These are phyloP conservation scores for Plectrocnemia conspersa DNA, from an alignment of 1,140 invertebrate species.

Conservation along the genomic window DNA sequence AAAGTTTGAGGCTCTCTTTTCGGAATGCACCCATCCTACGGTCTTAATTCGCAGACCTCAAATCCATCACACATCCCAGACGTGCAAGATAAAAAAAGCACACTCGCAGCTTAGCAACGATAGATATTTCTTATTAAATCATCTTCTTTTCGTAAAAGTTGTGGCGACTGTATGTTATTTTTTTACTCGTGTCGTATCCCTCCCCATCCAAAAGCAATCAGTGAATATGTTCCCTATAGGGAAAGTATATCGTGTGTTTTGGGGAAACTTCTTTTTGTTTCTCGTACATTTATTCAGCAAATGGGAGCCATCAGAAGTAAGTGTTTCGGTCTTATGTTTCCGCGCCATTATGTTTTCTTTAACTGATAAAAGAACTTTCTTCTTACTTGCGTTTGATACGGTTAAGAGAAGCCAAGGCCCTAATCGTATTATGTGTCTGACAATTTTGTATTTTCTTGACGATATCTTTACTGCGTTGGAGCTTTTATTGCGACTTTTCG, in stretches of 20 bases:
- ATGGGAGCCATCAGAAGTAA: slow-evolving; percentile 20
- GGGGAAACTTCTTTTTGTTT: slow-evolving; percentile 17
- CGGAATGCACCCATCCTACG: slow-evolving; percentile 7
- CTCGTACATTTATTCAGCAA: slow-evolving; percentile 21
- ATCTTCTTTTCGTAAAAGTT: not conserved
- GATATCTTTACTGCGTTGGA: too few species aligned
- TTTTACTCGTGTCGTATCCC: not conserved
- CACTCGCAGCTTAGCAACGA: too few species aligned
- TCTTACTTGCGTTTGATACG: slow-evolving; percentile 2
- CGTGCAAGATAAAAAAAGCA: too few species aligned
- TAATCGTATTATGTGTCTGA: slow-evolving; percentile 14
- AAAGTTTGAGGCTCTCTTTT: slow-evolving; percentile 17
- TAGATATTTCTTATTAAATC: too few species aligned
- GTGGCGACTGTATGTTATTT: not conserved
- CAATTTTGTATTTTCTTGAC: slow-evolving; percentile 11
- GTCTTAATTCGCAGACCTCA: not conserved
- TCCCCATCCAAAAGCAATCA: slow-evolving; percentile 10
- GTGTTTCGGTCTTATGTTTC: slow-evolving; percentile 27
- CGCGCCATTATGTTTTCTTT: slow-evolving; percentile 25
- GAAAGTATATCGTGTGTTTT: slow-evolving; percentile 3
- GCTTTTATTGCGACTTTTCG: too few species aligned
- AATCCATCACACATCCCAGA: too few species aligned
- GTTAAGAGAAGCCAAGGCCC: not conserved
- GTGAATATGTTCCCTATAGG: slow-evolving; percentile 9
- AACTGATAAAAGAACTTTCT: slow-evolving; percentile 25